phyloP scores from a whole-genome alignment of 2,888 invertebrate genomes.

The Malacosoma neustria region DNA sequence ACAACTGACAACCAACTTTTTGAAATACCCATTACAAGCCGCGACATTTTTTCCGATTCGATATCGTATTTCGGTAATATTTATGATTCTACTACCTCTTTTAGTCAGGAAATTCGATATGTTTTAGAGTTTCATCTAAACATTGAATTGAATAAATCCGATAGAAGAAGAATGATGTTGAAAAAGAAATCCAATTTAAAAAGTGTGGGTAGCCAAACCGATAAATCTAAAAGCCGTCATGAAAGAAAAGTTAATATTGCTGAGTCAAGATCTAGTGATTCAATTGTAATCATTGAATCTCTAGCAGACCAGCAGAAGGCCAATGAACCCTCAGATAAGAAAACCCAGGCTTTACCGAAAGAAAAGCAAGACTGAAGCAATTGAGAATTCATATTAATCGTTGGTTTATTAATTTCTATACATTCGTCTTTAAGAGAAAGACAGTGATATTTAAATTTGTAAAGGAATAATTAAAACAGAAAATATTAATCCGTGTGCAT shows the following conservation, averaged over 20 bases:
- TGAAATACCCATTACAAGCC: neutral
- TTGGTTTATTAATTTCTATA: no score
- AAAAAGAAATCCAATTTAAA: slow-evolving; percentile 30
- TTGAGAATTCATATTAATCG: no score
- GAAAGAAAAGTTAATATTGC: slow-evolving; percentile 27
- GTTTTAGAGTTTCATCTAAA: slow-evolving; percentile 17
- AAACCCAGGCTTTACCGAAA: slow-evolving; percentile 29
- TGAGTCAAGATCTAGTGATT: slow-evolving; percentile 14
- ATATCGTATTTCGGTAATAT: neutral
- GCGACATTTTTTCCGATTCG: neutral
- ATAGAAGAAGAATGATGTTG: neutral
- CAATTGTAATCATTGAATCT: slow-evolving; percentile 4
- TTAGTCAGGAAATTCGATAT: neutral
- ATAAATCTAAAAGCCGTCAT: slow-evolving; percentile 9
- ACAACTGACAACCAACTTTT: neutral
- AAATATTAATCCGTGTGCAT: no score
- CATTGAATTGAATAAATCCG: slow-evolving; percentile 15
- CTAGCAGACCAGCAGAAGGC: slow-evolving; percentile 4
- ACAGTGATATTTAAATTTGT: no score
- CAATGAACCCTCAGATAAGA: slow-evolving; percentile 18
- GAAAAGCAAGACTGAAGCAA: slow-evolving; percentile 44
- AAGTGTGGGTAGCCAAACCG: slow-evolving; percentile 28
- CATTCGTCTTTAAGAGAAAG: no score
- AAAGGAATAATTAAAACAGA: no score
- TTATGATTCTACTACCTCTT: neutral